Evolutionary conservation across 2,113 vertebrate species (phyloP), one percentile per base, ranked within the genome.

Genomic region (Laterallus jamaicensis): DNA sequence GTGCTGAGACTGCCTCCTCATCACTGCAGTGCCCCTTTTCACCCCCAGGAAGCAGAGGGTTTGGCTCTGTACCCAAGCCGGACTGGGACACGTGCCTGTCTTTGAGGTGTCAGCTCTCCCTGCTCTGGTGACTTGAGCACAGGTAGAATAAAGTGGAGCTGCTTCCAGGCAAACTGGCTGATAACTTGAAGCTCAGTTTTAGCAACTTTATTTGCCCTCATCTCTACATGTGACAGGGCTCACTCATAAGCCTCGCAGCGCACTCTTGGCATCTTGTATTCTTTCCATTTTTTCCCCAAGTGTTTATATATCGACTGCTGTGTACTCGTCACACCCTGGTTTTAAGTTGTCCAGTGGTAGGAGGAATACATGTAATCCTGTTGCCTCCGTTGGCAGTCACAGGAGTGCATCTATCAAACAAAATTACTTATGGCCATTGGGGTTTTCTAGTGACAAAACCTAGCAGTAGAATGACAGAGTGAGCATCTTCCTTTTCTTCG

Each of bases 401-500:
- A 86, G 68, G 52, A 93, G 55, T 91, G 42, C n/a, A 60, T 50
- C 20, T 49, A 24, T 73, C 55, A 79, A 74, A 77, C 42, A 56
- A 42, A 88, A 68, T 75, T 75, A 58, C 56, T 90, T 87, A 66
- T 4, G 86, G 80, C 67, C 82, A 70, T 84, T 85, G 37, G 28
- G 37, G 31, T 88, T 84, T 80, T 94, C 81, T 79, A 86, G 79
- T 31, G 28, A 86, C 44, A 83, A 91, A 95, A 78, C 69, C 52
- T 89, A 90, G 58, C 76, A 55, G 78, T 76, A 92, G 77, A 88
- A 83, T 62, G 90, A 40, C 90, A 93, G 68, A 92, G 28, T 37
- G 62, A 77, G 37, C 28, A 16, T 90, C 97, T 96, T 96, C 55
- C 44, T 93, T 97, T 97, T 91, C 91, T 92, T 93, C 95, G 96